phyloP scores from a whole-genome alignment of 2,888 invertebrate genomes.

The Synanthedon tipuliformis region DNA sequence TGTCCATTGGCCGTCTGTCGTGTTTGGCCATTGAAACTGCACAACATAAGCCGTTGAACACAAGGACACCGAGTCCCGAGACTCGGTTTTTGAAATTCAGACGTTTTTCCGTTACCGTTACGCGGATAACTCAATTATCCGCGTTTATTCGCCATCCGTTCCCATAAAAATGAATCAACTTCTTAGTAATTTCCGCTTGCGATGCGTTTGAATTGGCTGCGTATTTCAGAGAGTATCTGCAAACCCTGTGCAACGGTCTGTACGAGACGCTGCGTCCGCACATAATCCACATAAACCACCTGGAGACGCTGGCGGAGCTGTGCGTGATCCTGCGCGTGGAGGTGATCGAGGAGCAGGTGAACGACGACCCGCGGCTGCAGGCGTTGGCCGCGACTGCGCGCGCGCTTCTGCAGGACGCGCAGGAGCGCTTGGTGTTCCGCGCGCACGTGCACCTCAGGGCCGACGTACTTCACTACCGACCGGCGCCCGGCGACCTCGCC shows the following conservation, averaged over 20 bases:
- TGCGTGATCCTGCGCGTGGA: slow-evolving; percentile 93
- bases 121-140: too few relatives aligned
- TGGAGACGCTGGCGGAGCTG: slow-evolving; percentile 96
- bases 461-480: slow-evolving; percentile 89
- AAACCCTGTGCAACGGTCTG: slow-evolving; percentile 84
- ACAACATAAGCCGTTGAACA: too few relatives aligned
- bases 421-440: slow-evolving; percentile 95
- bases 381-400: slow-evolving; percentile 83
- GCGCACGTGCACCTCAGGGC: slow-evolving; percentile 93
- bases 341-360: slow-evolving; percentile 92
- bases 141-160: too few relatives aligned
- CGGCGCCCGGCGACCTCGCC: slow-evolving; percentile 95
- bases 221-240: slow-evolving; percentile 78
- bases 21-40: neutral
- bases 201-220: too few relatives aligned
- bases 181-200: too few relatives aligned
- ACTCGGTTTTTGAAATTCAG: neutral
- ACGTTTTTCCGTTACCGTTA: too few relatives aligned
- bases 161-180: too few relatives aligned
- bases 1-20: too few relatives aligned
- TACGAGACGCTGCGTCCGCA: slow-evolving; percentile 94
- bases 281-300: slow-evolving; percentile 95
- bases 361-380: slow-evolving; percentile 79
- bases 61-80: too few relatives aligned
- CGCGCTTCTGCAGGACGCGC: slow-evolving; percentile 92